Evolutionary conservation across 2,888 invertebrate species (phyloP), one percentile per base, ranked within the genome.

Genomic region (Synergus itoensis): DNA sequence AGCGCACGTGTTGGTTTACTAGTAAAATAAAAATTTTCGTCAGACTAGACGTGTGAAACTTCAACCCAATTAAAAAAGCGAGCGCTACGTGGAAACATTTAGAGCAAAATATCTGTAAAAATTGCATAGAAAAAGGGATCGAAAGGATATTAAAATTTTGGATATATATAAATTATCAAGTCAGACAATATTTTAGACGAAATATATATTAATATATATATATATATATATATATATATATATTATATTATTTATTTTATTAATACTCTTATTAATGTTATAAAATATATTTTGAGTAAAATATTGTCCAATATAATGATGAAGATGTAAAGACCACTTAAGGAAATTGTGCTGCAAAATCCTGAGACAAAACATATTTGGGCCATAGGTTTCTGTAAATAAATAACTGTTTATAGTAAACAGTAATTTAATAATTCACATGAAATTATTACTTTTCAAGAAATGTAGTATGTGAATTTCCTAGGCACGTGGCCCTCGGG

Each of bases 401-500:
- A n/a, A 45, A 53, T 12, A 60, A 53, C 36, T 48, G 16, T 11
- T 36, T 36, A 36, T 36, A 53, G 36, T 53, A 73, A 53, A 48
- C n/a, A 28, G 48, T 60, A 45, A 53, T 53, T 73, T 48, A 45
- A 36, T 11, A 53, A 8, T 73, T 53, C 21, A 21, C 18, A 21
- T 45, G 18, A 21, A 43, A 67, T 53, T 1, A 53, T 73, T 73
- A 73, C 73, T 28, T 73, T 73, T 73, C 28, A 53, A 53, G n/a
- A 73, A 73, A 60, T 60, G 60, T 12, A 21, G 60, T 60, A 60
- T 21, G 60, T 60, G 60, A 11, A 60, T 21, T 36, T 53, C 73
- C 73, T 73, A 73, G 53, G 73, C 73, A 53, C 73, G 53, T 21
- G 73, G 73, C 53, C 73, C 73, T 16, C 73, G 48, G 40, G 73